Base-by-base conservation (phyloP, 2,113 vertebrate genomes). In the Anoura caudifer region DNA sequence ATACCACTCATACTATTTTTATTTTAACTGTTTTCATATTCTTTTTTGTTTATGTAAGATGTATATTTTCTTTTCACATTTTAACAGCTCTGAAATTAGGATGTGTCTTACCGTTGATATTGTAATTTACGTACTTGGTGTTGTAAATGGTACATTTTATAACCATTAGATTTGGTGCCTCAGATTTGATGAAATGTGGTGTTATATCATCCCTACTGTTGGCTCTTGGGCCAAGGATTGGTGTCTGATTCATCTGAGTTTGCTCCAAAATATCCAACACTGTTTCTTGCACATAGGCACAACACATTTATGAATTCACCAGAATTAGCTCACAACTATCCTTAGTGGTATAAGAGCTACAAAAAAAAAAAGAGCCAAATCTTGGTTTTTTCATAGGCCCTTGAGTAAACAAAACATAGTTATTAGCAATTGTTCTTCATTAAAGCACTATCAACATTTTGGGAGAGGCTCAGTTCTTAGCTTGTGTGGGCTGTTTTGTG, bases 11-110 rank as follows among this genome's bases (percentile, higher is more conserved):
- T 72, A 14, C 1, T 93, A 14, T 54, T 95, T 93, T 26, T 14
- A 89, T 82, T 89, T 89, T 91, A 91, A 36, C 59, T 95, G 6
- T 36, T 90, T 92, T 85, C 17, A 70, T 56, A 28, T 26, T 90
- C 11, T n/a, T 94, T 59, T 92, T 80, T 13, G 52, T 73, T 84
- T 88, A 45, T 43, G 85, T 85, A 95, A 89, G 63, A 36, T 95
- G 3, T 63, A 1, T 88, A 36, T 70, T n/a, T 88, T 90, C 59
- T 28, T 84, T 88, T 59, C 52, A 70, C n/a, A 61, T 90, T 90
- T 76, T 70, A 85, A 36, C 33, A 63, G 17, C 31, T 86, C 81
- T 89, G 33, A 89, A 69, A 56, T 90, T 79, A 90, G 26, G 5
- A 17, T 82, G 8, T 76, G 24, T 85, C 54, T 93, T 96, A 91